phyloP scores from a whole-genome alignment of 1,140 invertebrate species.

The Physella acuta region DNA sequence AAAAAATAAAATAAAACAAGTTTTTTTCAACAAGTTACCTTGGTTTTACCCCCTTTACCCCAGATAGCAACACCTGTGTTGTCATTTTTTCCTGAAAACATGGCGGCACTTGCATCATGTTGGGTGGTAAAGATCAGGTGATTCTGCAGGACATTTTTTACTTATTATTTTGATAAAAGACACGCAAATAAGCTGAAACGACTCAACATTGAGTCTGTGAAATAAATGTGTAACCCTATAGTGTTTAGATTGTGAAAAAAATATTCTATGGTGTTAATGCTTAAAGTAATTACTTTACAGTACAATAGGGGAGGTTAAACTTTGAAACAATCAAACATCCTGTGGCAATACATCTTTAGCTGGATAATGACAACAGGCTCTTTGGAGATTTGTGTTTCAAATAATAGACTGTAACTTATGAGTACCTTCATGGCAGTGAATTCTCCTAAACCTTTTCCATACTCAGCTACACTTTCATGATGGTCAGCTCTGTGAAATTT shows the following conservation, averaged over 20 bases:
- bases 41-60: conserved; percentile 71
- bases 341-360: not conserved
- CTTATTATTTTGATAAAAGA: conserved; percentile 34
- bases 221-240: not conserved
- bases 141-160: conserved; percentile 64
- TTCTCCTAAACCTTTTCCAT: conserved; percentile 43
- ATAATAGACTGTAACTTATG: not conserved
- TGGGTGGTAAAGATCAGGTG: conserved; percentile 67
- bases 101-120: conserved; percentile 69
- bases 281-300: too few species aligned
- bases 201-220: not conserved
- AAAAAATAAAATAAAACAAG: conserved; percentile 3
- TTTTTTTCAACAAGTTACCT: conserved; percentile 50
- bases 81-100: conserved; percentile 70
- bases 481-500: conserved; percentile 40
- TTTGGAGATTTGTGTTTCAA: not conserved
- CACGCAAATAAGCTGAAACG: conserved; percentile 56
- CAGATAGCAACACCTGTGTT: conserved; percentile 71
- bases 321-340: too few species aligned
- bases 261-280: too few species aligned
- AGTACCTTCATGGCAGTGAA: conserved; percentile 46
- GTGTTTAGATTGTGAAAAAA: not conserved
- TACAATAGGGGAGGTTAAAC: too few species aligned
- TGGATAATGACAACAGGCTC: not conserved
- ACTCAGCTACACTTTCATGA: conserved; percentile 41